Percentiles rank a stretch among this genome's conserved stretches.
These are phyloP conservation scores for Tricholauxania praeusta DNA, from an alignment of 2,888 invertebrate species.

Conservation along the genomic window DNA sequence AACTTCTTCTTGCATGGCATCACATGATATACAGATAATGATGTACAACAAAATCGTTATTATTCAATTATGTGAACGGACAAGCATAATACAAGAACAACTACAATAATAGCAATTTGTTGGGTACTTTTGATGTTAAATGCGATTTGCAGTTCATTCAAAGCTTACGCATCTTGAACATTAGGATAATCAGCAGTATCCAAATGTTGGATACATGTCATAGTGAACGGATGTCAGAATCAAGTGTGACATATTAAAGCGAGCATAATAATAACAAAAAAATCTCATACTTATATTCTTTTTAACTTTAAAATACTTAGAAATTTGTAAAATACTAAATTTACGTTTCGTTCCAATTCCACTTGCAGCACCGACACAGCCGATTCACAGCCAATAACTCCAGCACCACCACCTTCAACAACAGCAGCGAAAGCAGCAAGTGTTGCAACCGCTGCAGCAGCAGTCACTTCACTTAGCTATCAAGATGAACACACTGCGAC, in stretches of 20 bases:
- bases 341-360: constrained; percentile 51
- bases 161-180: neutral
- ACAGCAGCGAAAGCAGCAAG: constrained; percentile 40
- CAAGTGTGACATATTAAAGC: constrained; percentile 2
- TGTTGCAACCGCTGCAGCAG: constrained; percentile 46
- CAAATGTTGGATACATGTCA: constrained; percentile 23
- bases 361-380: constrained; percentile 49
- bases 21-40: neutral
- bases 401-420: constrained; percentile 44
- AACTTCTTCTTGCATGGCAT: neutral
- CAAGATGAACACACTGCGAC: constrained; percentile 51
- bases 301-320: neutral
- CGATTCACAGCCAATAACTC: constrained; percentile 39
- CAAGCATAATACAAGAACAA: neutral
- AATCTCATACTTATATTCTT: neutral
- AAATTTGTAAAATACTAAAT: constrained; percentile 16
- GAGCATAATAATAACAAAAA: neutral
- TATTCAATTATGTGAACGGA: constrained; percentile 30
- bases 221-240: constrained; percentile 13
- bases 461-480: constrained; percentile 51
- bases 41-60: neutral
- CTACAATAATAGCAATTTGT: neutral
- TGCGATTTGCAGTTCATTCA: neutral
- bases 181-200: neutral
- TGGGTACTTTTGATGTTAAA: constrained; percentile 2